A percentile compares a stretch with the other conserved stretches of the same genome.
Conservation (phyloP, 2,888 invertebrate species). For the Drosophila emarginata region DNA sequence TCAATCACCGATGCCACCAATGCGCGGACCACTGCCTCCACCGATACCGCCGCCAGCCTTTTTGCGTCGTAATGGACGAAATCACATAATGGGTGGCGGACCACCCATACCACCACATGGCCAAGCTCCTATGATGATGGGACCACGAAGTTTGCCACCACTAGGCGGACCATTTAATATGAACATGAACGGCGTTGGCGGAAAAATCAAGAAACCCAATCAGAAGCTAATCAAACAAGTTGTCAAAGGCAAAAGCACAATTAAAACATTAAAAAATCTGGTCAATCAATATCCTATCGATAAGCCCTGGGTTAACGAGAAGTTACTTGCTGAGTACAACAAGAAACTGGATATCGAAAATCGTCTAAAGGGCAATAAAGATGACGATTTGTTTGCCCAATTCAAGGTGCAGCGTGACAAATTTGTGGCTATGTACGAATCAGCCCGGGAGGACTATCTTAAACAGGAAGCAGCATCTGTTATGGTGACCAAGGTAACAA, state of each 20-base stretch:
- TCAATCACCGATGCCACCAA: conserved; percentile 72
- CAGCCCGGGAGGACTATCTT: conserved; percentile 84
- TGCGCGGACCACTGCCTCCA: conserved; percentile 64
- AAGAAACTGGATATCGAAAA: conserved; percentile 84
- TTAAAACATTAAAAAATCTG: conserved; percentile 80
- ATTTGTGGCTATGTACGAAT: conserved; percentile 84
- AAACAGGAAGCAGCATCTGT: conserved; percentile 82
- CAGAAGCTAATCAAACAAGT: conserved; percentile 70
- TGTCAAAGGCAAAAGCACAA: conserved; percentile 75
- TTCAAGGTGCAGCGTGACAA: conserved; percentile 85
- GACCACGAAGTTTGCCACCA: conserved; percentile 62
- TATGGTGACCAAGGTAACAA: conserved; percentile 78
- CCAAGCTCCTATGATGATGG: conserved; percentile 50
- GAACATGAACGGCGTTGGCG: conserved; percentile 56
- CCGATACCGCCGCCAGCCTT: conserved; percentile 65
- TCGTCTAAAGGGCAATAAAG: conserved; percentile 82
- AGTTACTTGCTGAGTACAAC: conserved; percentile 84
- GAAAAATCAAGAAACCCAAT: conserved; percentile 78
- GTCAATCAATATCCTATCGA: conserved; percentile 83
- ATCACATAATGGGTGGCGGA: conserved; percentile 62
- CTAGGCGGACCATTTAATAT: conserved; percentile 44
- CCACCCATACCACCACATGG: conserved; percentile 50
- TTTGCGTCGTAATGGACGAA: conserved; percentile 69
- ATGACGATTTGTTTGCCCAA: conserved; percentile 84
- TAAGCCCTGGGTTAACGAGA: conserved; percentile 85